Evolutionary conservation across 2,888 invertebrate species (phyloP), one percentile per base, ranked within the genome.

Genomic region (Apamea sordens): DNA sequence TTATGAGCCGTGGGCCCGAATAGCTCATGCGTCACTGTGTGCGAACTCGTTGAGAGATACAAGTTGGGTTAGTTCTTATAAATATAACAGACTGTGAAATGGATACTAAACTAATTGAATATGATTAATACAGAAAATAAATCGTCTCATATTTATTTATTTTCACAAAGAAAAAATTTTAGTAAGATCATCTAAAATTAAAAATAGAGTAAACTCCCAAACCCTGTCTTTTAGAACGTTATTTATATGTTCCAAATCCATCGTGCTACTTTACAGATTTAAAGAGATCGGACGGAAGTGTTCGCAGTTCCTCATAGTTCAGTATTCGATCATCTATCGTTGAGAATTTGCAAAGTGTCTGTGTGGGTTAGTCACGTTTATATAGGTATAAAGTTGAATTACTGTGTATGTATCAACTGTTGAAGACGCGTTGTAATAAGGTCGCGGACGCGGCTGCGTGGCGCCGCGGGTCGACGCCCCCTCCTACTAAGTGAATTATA

Each of bases 401-500:
- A 87, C 87, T 89, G 89, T 87, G 84, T 80, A 83, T 69, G 84
- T 89, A 83, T 84, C 76, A 71, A 88, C 86, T 86, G 87, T 85
- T 79, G 90, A 90, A 91, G 91, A 89, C 87, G 90, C 90, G 91
- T 85, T 86, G 93, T 93, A 95, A 95, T 95, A 95, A 95, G 96
- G 95, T 94, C 95, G 94, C 93, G 95, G 93, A 93, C 93, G 94
- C 95, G 95, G 94, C 95, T 91, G 88, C 91, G 84, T 91, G 95
- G 95, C 95, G 95, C 95, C 90, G 83, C 87, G 95, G 94, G 94
- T 93, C 95, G 94, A 91, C 95, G 94, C 94, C 95, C 94, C 90
- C 89, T 91, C 90, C 91, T 91, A 91, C 92, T 92, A 92, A 93
- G 91, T 92, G 90, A 92, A 93, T 92, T 93, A 91, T 92, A 92